Percentiles rank a stretch among this genome's conserved stretches.
Conservation (phyloP, 30 jellyfish, hydroid and myxozoan species). For the Aurelia aurita complex sp. Pacific region DNA sequence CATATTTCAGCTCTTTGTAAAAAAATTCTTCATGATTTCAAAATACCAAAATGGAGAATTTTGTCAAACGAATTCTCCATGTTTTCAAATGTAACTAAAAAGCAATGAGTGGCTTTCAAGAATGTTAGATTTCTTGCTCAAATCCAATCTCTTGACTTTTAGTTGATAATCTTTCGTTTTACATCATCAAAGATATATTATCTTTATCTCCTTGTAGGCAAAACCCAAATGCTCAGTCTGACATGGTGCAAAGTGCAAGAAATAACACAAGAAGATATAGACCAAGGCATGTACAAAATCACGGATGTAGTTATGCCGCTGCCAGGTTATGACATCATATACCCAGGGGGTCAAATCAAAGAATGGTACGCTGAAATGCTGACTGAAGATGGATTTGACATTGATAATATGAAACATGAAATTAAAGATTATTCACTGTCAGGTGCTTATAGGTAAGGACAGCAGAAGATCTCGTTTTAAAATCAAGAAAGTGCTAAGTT, state of each 20-base stretch:
- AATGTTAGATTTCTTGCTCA: no score
- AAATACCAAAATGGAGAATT: no score
- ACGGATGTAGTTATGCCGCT: conserved; percentile 92
- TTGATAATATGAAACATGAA: conserved; percentile 68
- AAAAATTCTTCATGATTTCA: no score
- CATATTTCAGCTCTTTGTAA: no score
- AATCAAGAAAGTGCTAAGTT: no score
- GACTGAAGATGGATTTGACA: conserved; percentile 65
- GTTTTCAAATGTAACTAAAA: no score
- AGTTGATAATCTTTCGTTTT: no score
- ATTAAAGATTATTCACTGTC: conserved; percentile 88
- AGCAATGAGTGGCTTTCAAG: background rate
- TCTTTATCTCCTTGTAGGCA: background rate
- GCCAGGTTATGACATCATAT: conserved; percentile 96
- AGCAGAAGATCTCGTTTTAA: no score
- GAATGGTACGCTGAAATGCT: conserved; percentile 60
- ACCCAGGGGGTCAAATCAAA: conserved; percentile 53
- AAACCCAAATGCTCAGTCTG: background rate
- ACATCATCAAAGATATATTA: no score
- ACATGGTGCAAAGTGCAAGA: conserved; percentile 57
- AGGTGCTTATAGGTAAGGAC: conserved; percentile 91
- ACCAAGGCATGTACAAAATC: conserved; percentile 34
- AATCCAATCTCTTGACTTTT: no score
- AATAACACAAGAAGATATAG: conserved; percentile 76
- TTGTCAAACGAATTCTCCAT: no score